Conservation (phyloP, 2,888 invertebrate genomes). For the Macaria notata region DNA sequence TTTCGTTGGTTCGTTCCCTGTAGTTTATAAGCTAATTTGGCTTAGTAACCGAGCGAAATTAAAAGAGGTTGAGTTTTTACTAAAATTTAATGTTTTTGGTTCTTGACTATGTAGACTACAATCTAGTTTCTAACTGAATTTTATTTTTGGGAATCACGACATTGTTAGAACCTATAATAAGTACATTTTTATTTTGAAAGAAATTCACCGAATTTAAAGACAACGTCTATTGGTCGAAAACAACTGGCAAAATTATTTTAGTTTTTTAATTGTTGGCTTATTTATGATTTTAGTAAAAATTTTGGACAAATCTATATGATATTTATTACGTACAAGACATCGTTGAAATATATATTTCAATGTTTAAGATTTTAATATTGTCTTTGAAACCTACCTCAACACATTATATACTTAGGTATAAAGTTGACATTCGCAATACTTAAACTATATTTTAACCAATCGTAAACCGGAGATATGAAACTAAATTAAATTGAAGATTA, state of each 20-base stretch:
- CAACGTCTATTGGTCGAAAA: too few species aligned
- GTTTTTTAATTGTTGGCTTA: too few species aligned
- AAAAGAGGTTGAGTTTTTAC: conserved; percentile 2
- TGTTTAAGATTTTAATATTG: too few species aligned
- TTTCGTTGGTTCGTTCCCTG: neutral
- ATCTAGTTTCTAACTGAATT: neutral
- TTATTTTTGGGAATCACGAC: neutral
- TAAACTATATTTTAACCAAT: conserved; percentile 2
- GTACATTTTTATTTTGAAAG: too few species aligned
- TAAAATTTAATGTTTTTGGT: conserved; percentile 1
- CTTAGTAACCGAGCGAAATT: conserved; percentile 3
- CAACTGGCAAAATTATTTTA: too few species aligned
- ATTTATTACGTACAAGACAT: too few species aligned
- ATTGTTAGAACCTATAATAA: too few species aligned
- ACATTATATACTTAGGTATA: neutral
- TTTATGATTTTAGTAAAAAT: too few species aligned
- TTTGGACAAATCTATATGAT: too few species aligned
- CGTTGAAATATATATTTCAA: too few species aligned
- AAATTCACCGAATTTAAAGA: too few species aligned
- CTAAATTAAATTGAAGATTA: conserved; percentile 28
- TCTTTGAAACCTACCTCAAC: conserved; percentile 11
- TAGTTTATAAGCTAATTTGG: conserved; percentile 3
- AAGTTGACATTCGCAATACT: neutral
- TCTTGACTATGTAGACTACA: neutral
- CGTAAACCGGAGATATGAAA: conserved; percentile 15